A percentile compares a stretch with the other conserved stretches of the same genome.
phyloP scores from a whole-genome alignment of 1,140 invertebrate species.

The Ganaspis sp. region DNA sequence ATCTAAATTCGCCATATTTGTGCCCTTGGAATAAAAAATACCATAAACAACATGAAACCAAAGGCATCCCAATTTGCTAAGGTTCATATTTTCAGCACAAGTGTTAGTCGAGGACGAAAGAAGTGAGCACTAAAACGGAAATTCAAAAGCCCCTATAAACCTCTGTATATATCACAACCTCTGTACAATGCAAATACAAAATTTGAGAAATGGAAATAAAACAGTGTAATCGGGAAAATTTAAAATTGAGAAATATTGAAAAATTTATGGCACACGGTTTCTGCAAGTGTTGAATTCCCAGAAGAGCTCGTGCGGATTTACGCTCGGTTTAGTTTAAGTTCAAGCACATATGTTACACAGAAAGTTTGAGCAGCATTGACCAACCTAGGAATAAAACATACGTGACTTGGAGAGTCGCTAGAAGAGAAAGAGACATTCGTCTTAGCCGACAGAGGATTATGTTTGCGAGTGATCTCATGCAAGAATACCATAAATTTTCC shows the following conservation, averaged over 20 bases:
- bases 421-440: conserved; percentile 48
- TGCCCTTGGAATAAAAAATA: too few relatives aligned
- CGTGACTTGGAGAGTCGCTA: conserved; percentile 35
- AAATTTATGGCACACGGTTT: conserved; percentile 2
- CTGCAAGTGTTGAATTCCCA: neutral
- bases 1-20: too few relatives aligned
- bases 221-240: conserved; percentile 2
- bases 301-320: conserved; percentile 2
- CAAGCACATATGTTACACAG: conserved; percentile 12
- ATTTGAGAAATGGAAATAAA: neutral
- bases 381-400: conserved; percentile 37
- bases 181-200: too few relatives aligned
- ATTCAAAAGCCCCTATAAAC: too few relatives aligned
- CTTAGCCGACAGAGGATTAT: conserved; percentile 51
- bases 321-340: conserved; percentile 18
- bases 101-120: too few relatives aligned
- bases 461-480: conserved; percentile 56
- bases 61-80: too few relatives aligned
- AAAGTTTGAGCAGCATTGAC: conserved; percentile 36
- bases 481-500: conserved; percentile 61
- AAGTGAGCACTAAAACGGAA: too few relatives aligned
- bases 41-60: too few relatives aligned
- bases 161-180: too few relatives aligned
- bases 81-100: too few relatives aligned
- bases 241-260: neutral